Evolutionary conservation across 2,113 vertebrate genomes (phyloP), one percentile per base, ranked within the genome.

Genomic region (Zapornia atra): DNA sequence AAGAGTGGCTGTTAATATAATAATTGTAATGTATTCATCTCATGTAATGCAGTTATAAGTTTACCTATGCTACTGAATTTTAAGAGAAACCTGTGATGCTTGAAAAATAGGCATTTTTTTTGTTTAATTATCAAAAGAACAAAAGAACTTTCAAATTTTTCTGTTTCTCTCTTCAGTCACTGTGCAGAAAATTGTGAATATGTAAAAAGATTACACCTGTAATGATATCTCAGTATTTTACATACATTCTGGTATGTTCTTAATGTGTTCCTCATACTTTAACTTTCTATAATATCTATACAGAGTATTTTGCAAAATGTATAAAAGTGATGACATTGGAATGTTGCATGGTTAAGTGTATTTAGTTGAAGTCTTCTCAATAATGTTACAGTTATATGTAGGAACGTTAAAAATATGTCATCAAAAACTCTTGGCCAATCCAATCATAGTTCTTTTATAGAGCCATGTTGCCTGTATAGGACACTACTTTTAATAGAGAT

Each of bases 21-120:
- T 83, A 94, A 81, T 51, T 86, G 22, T 60, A 92, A 88, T 78
- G 70, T 73, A 97, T 94, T 94, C 88, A 66, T 81, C 69, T 53
- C 76, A 56, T 84, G 83, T 59, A 88, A 46, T 83, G 42, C 15
- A 71, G 38, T 90, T 91, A 94, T 34, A 20, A 70, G 42, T 88
- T 96, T 94, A 90, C 73, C 16, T 85, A 28, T 79, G 14, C 64
- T 29, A 24, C 51, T 75, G 91, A 94, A 95, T 88, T 78, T 88
- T 92, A 91, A 91, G 56, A 59, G 17, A 91, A 94, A 86, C 1
- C 2, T 28, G 6, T 48, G 56, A 71, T 92, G 64, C 64, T 90
- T 90, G 61, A 73, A 88, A 94, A 90, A 70, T 63, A 11, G 15
- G 9, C 2, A 6, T 66, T 10, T 44, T 40, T 91, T 86, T 88